Evolutionary conservation across 2,888 invertebrate genomes (phyloP).

Genomic region (Mycogona germanica): DNA sequence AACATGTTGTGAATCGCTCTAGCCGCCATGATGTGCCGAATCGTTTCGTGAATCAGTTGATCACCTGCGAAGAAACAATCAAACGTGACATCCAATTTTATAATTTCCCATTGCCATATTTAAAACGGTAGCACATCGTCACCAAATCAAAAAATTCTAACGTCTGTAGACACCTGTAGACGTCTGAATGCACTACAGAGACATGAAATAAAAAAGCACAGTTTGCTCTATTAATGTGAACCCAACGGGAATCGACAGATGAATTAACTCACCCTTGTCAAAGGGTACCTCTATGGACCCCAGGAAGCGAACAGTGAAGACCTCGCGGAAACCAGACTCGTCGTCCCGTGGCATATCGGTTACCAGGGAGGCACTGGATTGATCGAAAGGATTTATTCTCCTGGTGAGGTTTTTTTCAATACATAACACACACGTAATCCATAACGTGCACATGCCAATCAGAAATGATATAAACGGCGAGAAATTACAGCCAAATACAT

Average conservation of each 20-base stretch:
- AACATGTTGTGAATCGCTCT: conserved; percentile 36
- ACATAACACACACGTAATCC: neutral
- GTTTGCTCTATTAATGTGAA: too few species aligned
- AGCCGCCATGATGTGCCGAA: conserved; percentile 36
- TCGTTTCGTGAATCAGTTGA: conserved; percentile 32
- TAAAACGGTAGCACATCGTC: too few species aligned
- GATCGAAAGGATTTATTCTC: conserved; percentile 35
- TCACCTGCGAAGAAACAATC: conserved; percentile 28
- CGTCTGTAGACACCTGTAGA: neutral
- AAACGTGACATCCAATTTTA: neutral
- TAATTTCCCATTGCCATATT: neutral
- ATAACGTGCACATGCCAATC: too few species aligned
- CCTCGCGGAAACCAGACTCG: conserved; percentile 24
- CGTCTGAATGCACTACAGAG: neutral
- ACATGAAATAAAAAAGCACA: neutral
- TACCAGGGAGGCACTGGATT: conserved; percentile 28
- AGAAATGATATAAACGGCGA: too few species aligned
- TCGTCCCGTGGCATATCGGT: conserved; percentile 21
- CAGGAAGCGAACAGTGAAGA: conserved; percentile 33
- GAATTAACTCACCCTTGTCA: conserved; percentile 21
- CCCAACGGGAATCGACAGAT: neutral
- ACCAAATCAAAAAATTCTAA: too few species aligned
- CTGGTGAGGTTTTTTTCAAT: conserved; percentile 21
- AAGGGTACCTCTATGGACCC: conserved; percentile 37
- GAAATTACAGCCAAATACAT: too few species aligned